Conservation (phyloP, 2,888 invertebrate genomes). For the Allygus modestus region DNA sequence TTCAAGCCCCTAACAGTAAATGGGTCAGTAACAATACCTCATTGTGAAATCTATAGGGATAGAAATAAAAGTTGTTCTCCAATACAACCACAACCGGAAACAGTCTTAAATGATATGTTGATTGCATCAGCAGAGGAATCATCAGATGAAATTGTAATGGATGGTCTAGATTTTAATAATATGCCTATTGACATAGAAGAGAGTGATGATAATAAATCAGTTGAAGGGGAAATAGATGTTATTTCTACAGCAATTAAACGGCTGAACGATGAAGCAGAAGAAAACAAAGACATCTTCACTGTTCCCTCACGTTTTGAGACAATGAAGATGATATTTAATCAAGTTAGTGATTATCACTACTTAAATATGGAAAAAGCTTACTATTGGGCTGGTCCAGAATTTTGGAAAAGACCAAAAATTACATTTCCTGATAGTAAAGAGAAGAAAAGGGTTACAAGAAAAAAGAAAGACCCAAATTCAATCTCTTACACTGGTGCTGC, state of each 20-base stretch:
- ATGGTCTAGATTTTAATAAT: neutral
- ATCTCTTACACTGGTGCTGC: neutral
- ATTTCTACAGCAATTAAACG: conserved; percentile 16
- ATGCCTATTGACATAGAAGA: neutral
- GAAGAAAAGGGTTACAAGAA: conserved; percentile 1
- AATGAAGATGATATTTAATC: conserved; percentile 11
- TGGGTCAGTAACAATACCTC: conserved; percentile 5
- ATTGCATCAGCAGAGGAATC: neutral
- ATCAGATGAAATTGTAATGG: neutral
- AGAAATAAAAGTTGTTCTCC: neutral
- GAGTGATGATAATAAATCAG: neutral
- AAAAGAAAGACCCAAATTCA: neutral
- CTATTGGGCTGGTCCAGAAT: conserved; percentile 46
- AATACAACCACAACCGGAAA: neutral
- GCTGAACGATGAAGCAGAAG: neutral
- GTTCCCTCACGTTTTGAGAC: neutral
- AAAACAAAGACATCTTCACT: neutral
- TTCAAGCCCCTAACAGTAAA: neutral
- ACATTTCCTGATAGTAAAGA: neutral
- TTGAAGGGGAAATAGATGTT: conserved; percentile 19
- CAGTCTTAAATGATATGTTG: neutral
- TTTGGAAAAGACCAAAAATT: conserved; percentile 44
- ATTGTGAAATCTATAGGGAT: conserved; percentile 16
- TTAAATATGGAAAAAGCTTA: conserved; percentile 25
- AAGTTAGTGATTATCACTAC: conserved; percentile 36